A percentile compares a stretch with the other conserved stretches of the same genome.
phyloP scores from a whole-genome alignment of 2,113 vertebrate genomes.

The Fukomys damarensis region DNA sequence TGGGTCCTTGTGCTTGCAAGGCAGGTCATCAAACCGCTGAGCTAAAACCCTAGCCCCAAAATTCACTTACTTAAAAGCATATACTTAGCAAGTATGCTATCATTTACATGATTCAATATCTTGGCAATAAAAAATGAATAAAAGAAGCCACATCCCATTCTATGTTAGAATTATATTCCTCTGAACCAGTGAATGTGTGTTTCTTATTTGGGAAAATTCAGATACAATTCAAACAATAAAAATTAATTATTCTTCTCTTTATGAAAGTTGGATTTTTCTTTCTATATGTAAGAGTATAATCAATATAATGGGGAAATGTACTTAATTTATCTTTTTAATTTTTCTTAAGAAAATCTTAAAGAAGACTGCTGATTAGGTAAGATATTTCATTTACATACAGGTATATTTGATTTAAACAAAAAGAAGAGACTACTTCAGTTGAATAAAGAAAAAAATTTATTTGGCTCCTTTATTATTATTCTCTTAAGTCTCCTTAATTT shows the following conservation, averaged over 20 bases:
- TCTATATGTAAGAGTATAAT: too few species aligned
- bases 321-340: not conserved
- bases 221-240: not conserved
- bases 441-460: not conserved
- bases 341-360: not conserved
- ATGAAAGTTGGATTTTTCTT: not conserved
- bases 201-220: not conserved
- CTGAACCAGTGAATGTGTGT: not conserved
- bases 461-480: not conserved
- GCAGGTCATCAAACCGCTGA: too few species aligned
- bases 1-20: too few species aligned
- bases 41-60: too few species aligned
- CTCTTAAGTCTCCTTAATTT: not conserved
- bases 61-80: not conserved
- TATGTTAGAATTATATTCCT: not conserved
- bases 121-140: not conserved
- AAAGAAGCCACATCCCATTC: not conserved
- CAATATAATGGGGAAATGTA: not conserved
- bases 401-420: not conserved
- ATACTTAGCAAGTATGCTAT: not conserved
- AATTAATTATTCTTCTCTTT: not conserved
- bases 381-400: not conserved
- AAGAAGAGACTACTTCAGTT: not conserved
- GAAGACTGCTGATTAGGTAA: not conserved
- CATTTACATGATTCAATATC: not conserved